A percentile compares a stretch with the other conserved stretches of the same genome.
Evolutionary conservation across 92 coral and sea anemone genomes (phyloP).

Genomic region (Porites cylindrica): DNA sequence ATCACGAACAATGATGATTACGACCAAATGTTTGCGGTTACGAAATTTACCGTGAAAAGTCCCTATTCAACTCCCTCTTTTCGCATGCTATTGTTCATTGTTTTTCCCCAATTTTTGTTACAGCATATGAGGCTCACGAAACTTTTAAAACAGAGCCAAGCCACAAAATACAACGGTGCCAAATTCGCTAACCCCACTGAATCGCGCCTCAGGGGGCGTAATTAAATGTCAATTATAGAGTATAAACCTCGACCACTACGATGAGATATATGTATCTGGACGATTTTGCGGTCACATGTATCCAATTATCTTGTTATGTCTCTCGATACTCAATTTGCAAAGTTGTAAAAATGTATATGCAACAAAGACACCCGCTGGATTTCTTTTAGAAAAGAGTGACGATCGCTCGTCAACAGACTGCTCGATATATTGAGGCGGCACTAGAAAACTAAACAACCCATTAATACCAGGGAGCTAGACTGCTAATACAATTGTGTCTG

Average conservation of each 20-base stretch:
- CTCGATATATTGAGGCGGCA: background rate
- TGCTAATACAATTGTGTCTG: background rate
- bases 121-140: background rate
- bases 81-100: background rate
- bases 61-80: background rate
- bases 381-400: background rate
- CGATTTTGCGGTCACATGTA: background rate
- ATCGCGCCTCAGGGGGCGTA: constrained; percentile 30
- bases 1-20: background rate
- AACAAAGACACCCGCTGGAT: no score
- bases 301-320: no score
- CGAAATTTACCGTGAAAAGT: background rate
- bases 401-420: background rate
- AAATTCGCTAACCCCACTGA: constrained; percentile 9
- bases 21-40: constrained; percentile 6
- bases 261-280: background rate
- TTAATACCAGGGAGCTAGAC: background rate
- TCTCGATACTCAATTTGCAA: no score
- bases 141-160: constrained; percentile 28
- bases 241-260: constrained; percentile 15
- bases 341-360: no score
- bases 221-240: background rate
- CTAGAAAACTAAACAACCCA: background rate
- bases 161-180: constrained; percentile 21
- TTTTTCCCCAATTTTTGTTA: background rate